These are phyloP conservation scores for Rotaria sp. DNA, from an alignment of 2,888 invertebrate genomes.

Conservation along the genomic window DNA sequence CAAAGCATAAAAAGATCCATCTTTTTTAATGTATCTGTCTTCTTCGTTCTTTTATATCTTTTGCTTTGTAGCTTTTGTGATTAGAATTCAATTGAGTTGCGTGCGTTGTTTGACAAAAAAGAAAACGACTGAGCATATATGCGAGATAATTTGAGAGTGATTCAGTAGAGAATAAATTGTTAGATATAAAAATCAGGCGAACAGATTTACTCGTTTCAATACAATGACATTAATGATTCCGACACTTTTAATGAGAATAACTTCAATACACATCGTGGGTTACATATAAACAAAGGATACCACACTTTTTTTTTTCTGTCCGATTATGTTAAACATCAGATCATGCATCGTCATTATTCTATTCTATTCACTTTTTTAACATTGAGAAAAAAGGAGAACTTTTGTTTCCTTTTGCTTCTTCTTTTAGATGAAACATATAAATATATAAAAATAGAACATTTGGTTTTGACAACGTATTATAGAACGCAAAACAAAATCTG, in stretches of 20 bases:
- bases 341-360: not conserved
- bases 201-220: not conserved
- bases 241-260: not conserved
- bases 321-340: not conserved
- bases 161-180: not conserved
- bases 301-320: no score
- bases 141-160: not conserved
- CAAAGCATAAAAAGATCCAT: not conserved
- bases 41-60: not conserved
- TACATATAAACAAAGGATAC: not conserved
- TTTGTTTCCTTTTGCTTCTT: not conserved
- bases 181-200: not conserved
- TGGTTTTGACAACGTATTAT: not conserved
- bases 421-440: not conserved
- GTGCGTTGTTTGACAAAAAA: not conserved
- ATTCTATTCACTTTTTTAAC: no score
- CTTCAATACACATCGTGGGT: not conserved
- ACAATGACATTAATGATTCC: not conserved
- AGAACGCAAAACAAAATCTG: no score
- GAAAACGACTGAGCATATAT: not conserved
- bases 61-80: not conserved
- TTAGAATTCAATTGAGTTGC: not conserved
- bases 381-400: no score
- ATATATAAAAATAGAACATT: not conserved
- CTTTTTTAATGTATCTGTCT: not conserved